phyloP scores from a whole-genome alignment of 2,888 invertebrate species.

The Calameuta idolon region DNA sequence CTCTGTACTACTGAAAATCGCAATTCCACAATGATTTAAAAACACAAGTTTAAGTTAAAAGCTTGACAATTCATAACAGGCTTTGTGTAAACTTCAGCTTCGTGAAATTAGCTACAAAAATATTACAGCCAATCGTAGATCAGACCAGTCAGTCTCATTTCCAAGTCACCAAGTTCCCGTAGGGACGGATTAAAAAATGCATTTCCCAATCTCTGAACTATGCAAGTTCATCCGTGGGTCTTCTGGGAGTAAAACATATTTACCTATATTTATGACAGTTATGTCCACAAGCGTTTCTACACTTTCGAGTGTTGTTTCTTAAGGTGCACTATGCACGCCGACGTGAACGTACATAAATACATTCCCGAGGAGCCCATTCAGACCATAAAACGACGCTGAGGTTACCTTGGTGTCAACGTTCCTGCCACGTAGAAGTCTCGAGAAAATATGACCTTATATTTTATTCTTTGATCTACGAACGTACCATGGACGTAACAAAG shows the following conservation, averaged over 20 bases:
- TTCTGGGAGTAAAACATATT: slow-evolving; percentile 39
- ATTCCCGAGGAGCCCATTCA: slow-evolving; percentile 26
- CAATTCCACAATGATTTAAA: not conserved
- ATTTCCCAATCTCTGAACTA: not conserved
- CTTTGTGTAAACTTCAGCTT: not conserved
- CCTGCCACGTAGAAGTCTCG: not conserved
- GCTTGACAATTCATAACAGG: not conserved
- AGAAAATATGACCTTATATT: not conserved
- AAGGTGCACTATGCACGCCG: slow-evolving; percentile 37
- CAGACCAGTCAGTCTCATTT: not conserved
- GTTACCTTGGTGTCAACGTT: not conserved
- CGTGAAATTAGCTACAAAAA: not conserved
- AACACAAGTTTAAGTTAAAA: no score
- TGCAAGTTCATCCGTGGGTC: slow-evolving; percentile 28
- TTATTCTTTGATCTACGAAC: not conserved
- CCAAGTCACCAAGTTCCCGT: not conserved
- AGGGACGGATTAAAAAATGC: not conserved
- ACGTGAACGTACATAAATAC: slow-evolving; percentile 29
- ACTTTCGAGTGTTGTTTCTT: slow-evolving; percentile 37
- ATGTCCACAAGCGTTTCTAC: slow-evolving; percentile 36
- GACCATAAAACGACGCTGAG: slow-evolving; percentile 25
- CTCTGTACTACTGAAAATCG: not conserved
- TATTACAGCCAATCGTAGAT: not conserved
- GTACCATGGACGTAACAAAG: not conserved
- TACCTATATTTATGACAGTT: slow-evolving; percentile 42